Evolutionary conservation across 2,113 vertebrate genomes (phyloP).

Genomic region (Strigops habroptila): DNA sequence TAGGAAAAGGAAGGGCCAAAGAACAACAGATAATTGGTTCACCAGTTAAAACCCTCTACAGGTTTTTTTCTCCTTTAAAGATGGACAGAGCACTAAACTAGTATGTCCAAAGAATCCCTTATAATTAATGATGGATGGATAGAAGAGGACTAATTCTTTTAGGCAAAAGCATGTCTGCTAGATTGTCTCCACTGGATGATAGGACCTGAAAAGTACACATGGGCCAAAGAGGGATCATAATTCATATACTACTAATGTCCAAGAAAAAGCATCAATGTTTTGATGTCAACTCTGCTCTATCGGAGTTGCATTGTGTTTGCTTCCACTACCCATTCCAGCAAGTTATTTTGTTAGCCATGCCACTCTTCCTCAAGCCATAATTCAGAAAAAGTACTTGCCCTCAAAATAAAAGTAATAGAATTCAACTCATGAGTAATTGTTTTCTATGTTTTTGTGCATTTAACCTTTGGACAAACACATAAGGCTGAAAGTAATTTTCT

Average conservation of each 20-base stretch:
- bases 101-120: not conserved
- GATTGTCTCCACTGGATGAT: not conserved
- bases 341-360: not conserved
- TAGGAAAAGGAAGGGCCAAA: not conserved
- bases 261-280: not conserved
- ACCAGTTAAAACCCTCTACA: not conserved
- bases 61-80: not conserved
- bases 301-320: not conserved
- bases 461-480: not conserved
- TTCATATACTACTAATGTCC: not conserved
- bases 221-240: not conserved
- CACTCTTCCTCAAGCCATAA: not conserved
- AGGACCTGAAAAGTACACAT: not conserved
- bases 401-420: not conserved
- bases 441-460: not conserved
- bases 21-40: not conserved
- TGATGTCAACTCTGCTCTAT: not conserved
- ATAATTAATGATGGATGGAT: not conserved
- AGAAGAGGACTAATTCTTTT: not conserved
- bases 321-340: not conserved
- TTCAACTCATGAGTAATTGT: not conserved
- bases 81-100: not conserved
- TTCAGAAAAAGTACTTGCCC: not conserved
- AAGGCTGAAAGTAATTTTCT: not conserved
- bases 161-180: not conserved